phyloP scores from a whole-genome alignment of 2,113 vertebrate genomes.

The Periophthalmus modestus region DNA sequence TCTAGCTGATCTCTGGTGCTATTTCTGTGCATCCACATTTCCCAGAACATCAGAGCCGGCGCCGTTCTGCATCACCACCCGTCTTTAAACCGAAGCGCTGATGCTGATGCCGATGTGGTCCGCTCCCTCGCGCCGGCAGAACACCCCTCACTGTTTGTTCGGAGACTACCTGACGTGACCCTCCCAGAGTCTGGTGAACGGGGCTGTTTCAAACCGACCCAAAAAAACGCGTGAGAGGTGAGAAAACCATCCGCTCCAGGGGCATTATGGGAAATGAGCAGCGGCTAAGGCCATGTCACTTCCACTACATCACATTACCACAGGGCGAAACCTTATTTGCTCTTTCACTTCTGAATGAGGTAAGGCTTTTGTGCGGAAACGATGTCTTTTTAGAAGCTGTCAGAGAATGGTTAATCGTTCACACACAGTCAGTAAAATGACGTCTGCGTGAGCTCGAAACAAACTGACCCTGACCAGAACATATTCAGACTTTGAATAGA shows the following conservation, averaged over 20 bases:
- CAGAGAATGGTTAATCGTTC: too few species aligned
- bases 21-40: not conserved
- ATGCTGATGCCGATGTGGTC: not conserved
- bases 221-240: slow-evolving; percentile 2
- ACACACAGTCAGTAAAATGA: too few species aligned
- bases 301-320: slow-evolving; percentile 1
- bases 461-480: too few species aligned
- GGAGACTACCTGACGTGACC: not conserved
- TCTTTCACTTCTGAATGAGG: not conserved
- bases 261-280: slow-evolving; percentile 5
- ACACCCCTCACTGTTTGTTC: not conserved
- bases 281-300: not conserved
- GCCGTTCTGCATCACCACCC: not conserved
- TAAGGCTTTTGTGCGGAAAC: not conserved
- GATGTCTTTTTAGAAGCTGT: too few species aligned
- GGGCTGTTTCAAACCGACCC: not conserved
- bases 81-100: not conserved
- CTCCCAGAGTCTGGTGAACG: not conserved
- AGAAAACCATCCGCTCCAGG: not conserved
- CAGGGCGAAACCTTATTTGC: not conserved
- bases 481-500: too few species aligned
- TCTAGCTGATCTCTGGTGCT: not conserved
- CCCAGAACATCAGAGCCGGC: not conserved
- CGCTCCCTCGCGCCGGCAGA: not conserved
- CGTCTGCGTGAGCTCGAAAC: too few species aligned